phyloP scores from a whole-genome alignment of 2,113 vertebrate genomes.

The Spea multiplicata region DNA sequence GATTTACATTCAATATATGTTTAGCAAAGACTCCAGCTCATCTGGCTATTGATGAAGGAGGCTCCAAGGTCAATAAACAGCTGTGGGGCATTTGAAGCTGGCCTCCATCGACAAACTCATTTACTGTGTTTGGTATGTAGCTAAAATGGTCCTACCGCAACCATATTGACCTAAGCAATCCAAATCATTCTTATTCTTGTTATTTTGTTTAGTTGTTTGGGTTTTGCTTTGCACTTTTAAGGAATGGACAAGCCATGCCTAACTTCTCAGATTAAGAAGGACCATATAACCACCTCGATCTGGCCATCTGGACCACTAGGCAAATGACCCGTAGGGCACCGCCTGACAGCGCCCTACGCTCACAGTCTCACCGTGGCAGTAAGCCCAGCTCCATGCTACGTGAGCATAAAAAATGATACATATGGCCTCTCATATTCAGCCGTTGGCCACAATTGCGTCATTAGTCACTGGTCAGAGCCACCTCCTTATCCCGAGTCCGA shows the following conservation, averaged over 20 bases:
- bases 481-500: no score
- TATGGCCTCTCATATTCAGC: no score
- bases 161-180: background rate
- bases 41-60: slow-evolving; percentile 57
- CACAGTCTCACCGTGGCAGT: no score
- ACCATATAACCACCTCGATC: slow-evolving; percentile 1
- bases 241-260: background rate
- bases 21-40: slow-evolving; percentile 55
- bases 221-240: no score
- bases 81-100: slow-evolving; percentile 5
- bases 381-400: no score
- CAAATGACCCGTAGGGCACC: no score
- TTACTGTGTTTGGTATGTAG: slow-evolving; percentile 3
- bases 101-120: background rate
- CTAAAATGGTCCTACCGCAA: background rate
- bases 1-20: slow-evolving; percentile 63
- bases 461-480: no score
- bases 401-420: no score
- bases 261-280: slow-evolving; percentile 5
- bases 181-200: background rate
- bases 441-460: no score
- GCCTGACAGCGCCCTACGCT: no score
- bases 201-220: no score
- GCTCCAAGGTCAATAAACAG: slow-evolving; percentile 51
- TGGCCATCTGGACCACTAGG: no score